These are phyloP conservation scores for Mirza zaza DNA, from an alignment of 2,113 vertebrate genomes.

Conservation along the genomic window DNA sequence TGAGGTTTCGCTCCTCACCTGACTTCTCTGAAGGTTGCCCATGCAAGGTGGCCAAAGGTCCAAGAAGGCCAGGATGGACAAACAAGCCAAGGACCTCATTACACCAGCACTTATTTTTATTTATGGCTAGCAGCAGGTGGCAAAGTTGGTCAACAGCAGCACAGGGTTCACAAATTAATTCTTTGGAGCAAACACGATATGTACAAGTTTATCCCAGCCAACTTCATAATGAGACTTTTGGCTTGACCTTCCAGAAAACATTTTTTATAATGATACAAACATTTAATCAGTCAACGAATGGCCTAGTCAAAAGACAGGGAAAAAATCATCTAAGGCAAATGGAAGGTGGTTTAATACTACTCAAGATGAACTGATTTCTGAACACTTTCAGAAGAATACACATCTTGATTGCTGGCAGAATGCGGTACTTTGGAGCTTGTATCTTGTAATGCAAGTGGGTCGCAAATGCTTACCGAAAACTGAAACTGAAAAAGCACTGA, in stretches of 20 bases:
- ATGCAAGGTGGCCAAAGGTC: neutral
- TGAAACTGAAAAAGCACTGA: neutral
- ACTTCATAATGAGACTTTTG: slow-evolving; percentile 19
- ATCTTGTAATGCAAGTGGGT: neutral
- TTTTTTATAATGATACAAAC: neutral
- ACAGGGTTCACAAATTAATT: slow-evolving; percentile 6
- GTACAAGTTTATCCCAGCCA: neutral
- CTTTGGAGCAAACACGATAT: neutral
- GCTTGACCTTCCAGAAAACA: neutral
- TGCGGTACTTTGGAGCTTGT: neutral
- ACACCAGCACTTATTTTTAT: slow-evolving; percentile 17
- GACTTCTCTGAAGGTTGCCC: neutral
- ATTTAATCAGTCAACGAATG: slow-evolving; percentile 20
- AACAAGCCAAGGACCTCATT: neutral
- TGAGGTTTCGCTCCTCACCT: neutral
- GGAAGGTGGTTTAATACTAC: neutral
- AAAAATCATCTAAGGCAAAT: neutral
- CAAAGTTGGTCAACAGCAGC: neutral
- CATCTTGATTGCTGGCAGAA: neutral
- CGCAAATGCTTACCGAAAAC: neutral
- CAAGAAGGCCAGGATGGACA: neutral
- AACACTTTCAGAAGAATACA: neutral
- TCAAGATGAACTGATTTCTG: neutral
- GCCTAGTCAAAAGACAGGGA: neutral
- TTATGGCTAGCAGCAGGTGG: neutral